phyloP scores from a whole-genome alignment of 2,888 invertebrate genomes.

The Agonopterix heracliana region DNA sequence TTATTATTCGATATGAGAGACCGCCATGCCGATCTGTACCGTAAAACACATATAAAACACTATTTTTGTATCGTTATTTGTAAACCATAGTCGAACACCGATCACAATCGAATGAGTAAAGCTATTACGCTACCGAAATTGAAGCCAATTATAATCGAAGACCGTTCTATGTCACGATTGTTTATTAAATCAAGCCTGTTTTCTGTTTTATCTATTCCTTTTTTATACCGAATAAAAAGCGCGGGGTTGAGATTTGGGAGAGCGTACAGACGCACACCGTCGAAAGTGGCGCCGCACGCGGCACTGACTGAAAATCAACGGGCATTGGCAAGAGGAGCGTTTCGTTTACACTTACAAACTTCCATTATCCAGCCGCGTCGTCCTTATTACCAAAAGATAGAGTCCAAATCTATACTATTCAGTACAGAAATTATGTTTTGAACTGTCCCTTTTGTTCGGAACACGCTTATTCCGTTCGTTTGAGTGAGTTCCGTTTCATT shows the following conservation, averaged over 20 bases:
- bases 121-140: too few relatives aligned
- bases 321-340: conserved; percentile 50
- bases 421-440: conserved; percentile 3
- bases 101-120: conserved; percentile 14
- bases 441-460: conserved; percentile 63
- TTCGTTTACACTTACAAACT: conserved; percentile 34
- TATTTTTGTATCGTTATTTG: conserved; percentile 58
- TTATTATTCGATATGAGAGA: conserved; percentile 29
- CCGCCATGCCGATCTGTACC: conserved; percentile 54
- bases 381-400: conserved; percentile 26
- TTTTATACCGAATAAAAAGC: conserved; percentile 29
- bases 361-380: conserved; percentile 18
- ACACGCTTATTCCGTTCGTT: conserved; percentile 52
- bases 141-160: neutral
- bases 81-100: conserved; percentile 32
- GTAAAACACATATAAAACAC: conserved; percentile 60
- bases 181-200: neutral
- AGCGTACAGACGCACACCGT: conserved; percentile 63
- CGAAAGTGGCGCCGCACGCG: conserved; percentile 68
- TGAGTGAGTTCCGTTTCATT: conserved; percentile 55
- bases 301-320: conserved; percentile 58
- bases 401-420: conserved; percentile 18
- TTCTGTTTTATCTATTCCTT: conserved; percentile 18
- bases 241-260: conserved; percentile 32
- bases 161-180: neutral